Percentiles rank a stretch among this genome's conserved stretches.
Conservation (phyloP, 1,140 invertebrate genomes). For the Drosophila ogumai region DNA sequence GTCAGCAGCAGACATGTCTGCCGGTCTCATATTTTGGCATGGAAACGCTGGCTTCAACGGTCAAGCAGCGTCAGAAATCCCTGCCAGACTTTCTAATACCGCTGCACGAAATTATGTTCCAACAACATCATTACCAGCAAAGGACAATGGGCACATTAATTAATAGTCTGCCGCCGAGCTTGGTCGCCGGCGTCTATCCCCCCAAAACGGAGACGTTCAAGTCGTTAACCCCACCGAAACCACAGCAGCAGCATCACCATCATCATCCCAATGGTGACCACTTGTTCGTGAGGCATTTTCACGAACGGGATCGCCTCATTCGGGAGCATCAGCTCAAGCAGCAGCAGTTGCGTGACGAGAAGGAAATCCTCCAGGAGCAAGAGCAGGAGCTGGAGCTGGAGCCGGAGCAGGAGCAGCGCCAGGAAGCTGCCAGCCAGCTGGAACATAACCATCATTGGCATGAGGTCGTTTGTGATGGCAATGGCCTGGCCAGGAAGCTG, state of each 20-base stretch:
- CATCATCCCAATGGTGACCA: constrained; percentile 66
- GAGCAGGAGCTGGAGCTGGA: constrained; percentile 25
- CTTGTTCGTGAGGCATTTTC: constrained; percentile 79
- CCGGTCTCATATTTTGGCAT: constrained; percentile 67
- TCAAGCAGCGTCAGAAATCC: constrained; percentile 69
- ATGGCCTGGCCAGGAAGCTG: constrained; percentile 53
- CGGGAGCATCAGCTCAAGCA: constrained; percentile 83
- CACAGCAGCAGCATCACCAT: constrained; percentile 51
- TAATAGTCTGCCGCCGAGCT: constrained; percentile 69
- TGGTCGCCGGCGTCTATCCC: constrained; percentile 32
- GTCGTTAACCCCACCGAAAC: constrained; percentile 72
- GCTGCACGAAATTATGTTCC: constrained; percentile 77
- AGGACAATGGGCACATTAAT: constrained; percentile 75
- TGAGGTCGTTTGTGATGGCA: constrained; percentile 77
- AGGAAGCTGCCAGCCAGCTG: constrained; percentile 31
- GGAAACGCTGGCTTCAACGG: constrained; percentile 53
- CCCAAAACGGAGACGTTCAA: constrained; percentile 66
- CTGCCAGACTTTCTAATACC: constrained; percentile 79
- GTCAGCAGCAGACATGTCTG: constrained; percentile 66
- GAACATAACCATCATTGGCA: constrained; percentile 80
- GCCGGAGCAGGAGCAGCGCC: constrained; percentile 20
- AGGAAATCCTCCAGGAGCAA: constrained; percentile 50
- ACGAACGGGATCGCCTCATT: constrained; percentile 84
- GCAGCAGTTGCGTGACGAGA: constrained; percentile 69
- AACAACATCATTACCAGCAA: constrained; percentile 60